A percentile compares a stretch with the other conserved stretches of the same genome.
phyloP scores from a whole-genome alignment of 2,797 vertebrate genomes.

The Labeo calbasu region DNA sequence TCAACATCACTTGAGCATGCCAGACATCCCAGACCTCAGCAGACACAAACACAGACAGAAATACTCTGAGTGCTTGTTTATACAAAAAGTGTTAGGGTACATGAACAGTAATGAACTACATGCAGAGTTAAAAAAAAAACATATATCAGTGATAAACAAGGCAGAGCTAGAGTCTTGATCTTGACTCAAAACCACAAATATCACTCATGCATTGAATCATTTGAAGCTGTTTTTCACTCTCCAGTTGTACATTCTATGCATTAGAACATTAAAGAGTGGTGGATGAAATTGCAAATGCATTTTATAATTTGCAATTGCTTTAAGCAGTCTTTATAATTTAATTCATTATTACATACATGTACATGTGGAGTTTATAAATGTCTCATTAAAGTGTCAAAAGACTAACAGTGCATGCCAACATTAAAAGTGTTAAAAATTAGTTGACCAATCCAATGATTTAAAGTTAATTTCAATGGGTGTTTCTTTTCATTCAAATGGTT shows the following conservation, averaged over 20 bases:
- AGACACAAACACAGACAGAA: slow-evolving; percentile 19
- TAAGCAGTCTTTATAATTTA: neutral
- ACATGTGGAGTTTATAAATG: neutral
- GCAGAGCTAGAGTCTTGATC: neutral
- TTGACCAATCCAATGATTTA: neutral
- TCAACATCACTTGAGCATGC: slow-evolving; percentile 15
- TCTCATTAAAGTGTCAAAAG: neutral
- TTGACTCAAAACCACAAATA: neutral
- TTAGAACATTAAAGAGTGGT: neutral
- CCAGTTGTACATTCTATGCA: neutral
- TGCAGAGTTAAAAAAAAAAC: neutral
- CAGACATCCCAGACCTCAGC: slow-evolving; percentile 5
- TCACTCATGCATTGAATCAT: neutral
- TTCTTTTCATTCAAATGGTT: neutral
- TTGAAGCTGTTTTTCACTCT: neutral
- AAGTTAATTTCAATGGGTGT: neutral
- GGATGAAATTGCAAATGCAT: neutral
- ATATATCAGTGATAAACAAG: neutral
- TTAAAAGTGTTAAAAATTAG: too few species aligned
- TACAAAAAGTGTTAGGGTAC: neutral
- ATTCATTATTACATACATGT: neutral
- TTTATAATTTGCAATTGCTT: neutral
- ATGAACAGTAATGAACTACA: neutral
- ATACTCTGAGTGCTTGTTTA: neutral
- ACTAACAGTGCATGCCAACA: neutral